Percentiles rank a stretch among this genome's conserved stretches.
phyloP scores from a whole-genome alignment of 2,113 vertebrate genomes.

The Actenoides hombroni region DNA sequence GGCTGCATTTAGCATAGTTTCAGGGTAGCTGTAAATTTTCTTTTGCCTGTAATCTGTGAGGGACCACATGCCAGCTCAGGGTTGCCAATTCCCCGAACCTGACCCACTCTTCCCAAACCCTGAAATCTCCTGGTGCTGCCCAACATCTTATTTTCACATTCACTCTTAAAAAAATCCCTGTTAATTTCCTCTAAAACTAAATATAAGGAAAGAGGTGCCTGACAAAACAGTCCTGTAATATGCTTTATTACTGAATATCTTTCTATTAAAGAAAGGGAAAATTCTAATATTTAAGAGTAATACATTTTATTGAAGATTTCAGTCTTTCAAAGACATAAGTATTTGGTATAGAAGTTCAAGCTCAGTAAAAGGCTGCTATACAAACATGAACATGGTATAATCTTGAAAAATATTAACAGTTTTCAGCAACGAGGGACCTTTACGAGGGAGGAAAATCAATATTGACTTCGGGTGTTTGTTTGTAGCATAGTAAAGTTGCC shows the following conservation, averaged over 20 bases:
- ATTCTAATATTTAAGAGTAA: background rate
- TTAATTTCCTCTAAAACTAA: background rate
- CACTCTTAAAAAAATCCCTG: background rate
- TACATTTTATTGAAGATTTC: slow-evolving; percentile 41
- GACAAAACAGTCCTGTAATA: background rate
- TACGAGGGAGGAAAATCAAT: slow-evolving; percentile 1
- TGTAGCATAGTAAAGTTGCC: background rate
- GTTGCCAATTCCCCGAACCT: background rate
- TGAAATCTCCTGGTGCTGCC: background rate
- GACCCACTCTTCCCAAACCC: background rate
- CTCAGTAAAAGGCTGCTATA: slow-evolving; percentile 10
- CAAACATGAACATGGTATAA: slow-evolving; percentile 30
- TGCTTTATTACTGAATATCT: background rate
- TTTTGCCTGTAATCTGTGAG: background rate
- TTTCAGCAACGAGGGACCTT: slow-evolving; percentile 12
- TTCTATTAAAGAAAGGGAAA: slow-evolving; percentile 8
- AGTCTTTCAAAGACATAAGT: slow-evolving; percentile 39
- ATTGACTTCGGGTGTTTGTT: slow-evolving; percentile 18
- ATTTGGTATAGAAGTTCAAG: slow-evolving; percentile 46
- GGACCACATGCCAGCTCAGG: background rate
- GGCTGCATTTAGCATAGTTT: background rate
- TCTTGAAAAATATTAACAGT: slow-evolving; percentile 41
- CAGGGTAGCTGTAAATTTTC: background rate
- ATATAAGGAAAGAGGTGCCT: background rate
- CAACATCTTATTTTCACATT: background rate